Base-by-base conservation (phyloP, 2,113 vertebrate genomes). In the Nematolebias whitei region DNA sequence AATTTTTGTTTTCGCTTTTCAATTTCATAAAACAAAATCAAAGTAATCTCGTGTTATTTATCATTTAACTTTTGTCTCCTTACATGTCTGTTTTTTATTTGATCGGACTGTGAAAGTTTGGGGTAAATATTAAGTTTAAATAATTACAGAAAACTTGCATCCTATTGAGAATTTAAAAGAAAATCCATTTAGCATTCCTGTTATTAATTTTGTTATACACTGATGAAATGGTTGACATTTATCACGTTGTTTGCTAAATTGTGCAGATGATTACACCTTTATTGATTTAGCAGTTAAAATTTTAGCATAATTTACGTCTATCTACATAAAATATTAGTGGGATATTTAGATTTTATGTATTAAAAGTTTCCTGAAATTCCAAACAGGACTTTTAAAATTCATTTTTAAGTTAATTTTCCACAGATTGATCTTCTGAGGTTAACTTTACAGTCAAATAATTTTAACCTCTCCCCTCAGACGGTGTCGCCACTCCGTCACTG, bases 401-500 rank as follows among this genome's bases (percentile, higher is more conserved):
- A 20, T 2, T 20, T 48, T 2, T 24, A 23, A 16, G 12, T 24
- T 64, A 55, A 3, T 69, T 63, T 57, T 47, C 11, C 16, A 19
- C 16, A 15, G 40, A 12, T n/a, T 22, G 43, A 35, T 22, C 48
- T 52, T 4, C 1, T 11, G 20, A 51, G 20, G 0, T 40, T 51
- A 76, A 58, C 68, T 73, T 74, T 47, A 61, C 24, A 48, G 52
- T 60, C 51, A 63, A 73, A 51, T 49, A 74, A 63, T 38, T 52
- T 44, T 32, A 58, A 74, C 39, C 61, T 72, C 71, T 68, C 0
- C 47, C 64, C 61, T 82, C 68, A 56, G 60, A 62, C 77, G 45
- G 71, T 81, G 76, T 73, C 74, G 53, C 72, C 72, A 63, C 50
- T 75, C 52, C 64, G 71, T 85, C 54, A 76, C 80, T 63, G 73